Conservation (phyloP, 1,140 invertebrate species). For the Camponotus floridanus region DNA sequence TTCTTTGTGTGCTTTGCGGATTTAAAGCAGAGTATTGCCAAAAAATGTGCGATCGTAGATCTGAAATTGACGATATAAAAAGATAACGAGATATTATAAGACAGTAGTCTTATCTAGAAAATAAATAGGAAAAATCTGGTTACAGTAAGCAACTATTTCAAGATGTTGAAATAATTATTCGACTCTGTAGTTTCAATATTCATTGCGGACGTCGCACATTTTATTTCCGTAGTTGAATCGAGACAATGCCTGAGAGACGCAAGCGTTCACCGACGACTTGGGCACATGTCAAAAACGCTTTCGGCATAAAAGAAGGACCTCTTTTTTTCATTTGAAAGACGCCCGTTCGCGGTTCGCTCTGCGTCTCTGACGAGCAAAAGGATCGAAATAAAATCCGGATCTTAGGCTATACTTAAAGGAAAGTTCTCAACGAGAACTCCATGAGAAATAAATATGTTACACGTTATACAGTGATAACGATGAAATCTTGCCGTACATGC, state of each 20-base stretch:
- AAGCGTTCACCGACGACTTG: slow-evolving; percentile 14
- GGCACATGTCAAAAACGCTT: background rate
- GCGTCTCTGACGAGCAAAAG: slow-evolving; percentile 12
- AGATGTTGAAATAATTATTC: background rate
- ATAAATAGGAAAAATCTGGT: background rate
- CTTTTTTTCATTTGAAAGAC: slow-evolving; percentile 30
- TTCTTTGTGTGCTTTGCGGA: background rate
- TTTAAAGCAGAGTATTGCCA: background rate
- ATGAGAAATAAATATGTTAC: slow-evolving; percentile 76
- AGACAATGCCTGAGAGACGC: slow-evolving; percentile 34
- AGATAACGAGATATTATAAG: background rate
- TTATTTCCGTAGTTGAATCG: slow-evolving; percentile 19
- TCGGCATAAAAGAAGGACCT: background rate
- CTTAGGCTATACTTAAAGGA: slow-evolving; percentile 68
- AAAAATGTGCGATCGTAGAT: background rate
- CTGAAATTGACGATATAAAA: background rate
- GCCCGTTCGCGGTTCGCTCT: slow-evolving; percentile 7
- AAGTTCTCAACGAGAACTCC: slow-evolving; percentile 53
- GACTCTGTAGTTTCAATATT: background rate
- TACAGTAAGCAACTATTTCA: slow-evolving; percentile 3
- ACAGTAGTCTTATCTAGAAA: background rate
- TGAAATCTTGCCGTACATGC: slow-evolving; percentile 75
- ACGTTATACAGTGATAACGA: slow-evolving; percentile 78
- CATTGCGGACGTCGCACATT: slow-evolving; percentile 12
- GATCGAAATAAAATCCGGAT: slow-evolving; percentile 63